These are phyloP conservation scores for Elmis aenea DNA, from an alignment of 2,888 invertebrate genomes.

Conservation along the genomic window DNA sequence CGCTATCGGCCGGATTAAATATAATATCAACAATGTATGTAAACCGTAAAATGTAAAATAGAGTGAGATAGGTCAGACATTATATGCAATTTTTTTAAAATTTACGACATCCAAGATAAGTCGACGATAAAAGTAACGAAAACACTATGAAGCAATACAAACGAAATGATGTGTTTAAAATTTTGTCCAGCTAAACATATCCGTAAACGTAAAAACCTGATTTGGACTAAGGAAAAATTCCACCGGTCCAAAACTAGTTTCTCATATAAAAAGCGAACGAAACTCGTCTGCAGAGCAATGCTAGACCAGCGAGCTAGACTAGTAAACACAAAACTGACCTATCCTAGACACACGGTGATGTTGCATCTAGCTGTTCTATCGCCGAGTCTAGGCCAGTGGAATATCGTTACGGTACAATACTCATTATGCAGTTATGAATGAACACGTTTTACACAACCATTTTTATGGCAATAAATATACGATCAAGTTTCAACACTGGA, in stretches of 20 bases:
- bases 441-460: no score
- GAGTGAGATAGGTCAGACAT: conserved; percentile 18
- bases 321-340: conserved; percentile 24
- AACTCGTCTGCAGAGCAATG: conserved; percentile 2
- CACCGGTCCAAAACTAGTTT: conserved; percentile 3
- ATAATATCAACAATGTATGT: no score
- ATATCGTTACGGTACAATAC: conserved; percentile 5
- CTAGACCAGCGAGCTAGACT: conserved; percentile 13
- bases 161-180: no score
- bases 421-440: no score
- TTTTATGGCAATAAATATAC: no score
- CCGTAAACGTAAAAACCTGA: not conserved
- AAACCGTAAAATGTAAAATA: conserved; percentile 8
- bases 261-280: conserved; percentile 4
- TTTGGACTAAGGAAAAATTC: not conserved
- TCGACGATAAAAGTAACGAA: no score
- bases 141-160: no score
- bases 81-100: no score
- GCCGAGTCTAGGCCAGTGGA: conserved; percentile 14
- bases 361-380: conserved; percentile 20
- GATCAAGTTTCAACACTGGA: no score
- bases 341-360: conserved; percentile 24
- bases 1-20: no score
- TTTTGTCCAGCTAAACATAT: no score
- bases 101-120: no score